Percentiles rank a stretch among this genome's conserved stretches.
Evolutionary conservation across 2,113 vertebrate species (phyloP).

Genomic region (Smithornis capensis): DNA sequence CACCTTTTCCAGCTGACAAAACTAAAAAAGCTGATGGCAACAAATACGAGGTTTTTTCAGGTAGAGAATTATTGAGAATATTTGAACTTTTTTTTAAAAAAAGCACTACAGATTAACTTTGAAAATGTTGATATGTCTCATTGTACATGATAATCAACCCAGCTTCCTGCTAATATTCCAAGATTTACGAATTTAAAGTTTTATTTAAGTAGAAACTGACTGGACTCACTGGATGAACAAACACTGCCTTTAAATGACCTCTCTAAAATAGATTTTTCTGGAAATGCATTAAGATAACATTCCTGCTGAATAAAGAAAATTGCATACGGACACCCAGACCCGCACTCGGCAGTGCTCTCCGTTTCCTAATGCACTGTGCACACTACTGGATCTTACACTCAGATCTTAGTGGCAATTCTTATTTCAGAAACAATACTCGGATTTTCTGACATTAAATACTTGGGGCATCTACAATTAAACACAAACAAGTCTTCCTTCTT

Average conservation of each 20-base stretch:
- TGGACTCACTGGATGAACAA: constrained; percentile 50
- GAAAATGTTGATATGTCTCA: constrained; percentile 46
- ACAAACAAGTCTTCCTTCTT: constrained; percentile 57
- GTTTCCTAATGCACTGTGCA: constrained; percentile 66
- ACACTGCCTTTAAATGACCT: constrained; percentile 47
- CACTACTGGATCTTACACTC: constrained; percentile 38
- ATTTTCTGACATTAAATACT: constrained; percentile 51
- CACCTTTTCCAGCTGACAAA: constrained; percentile 61
- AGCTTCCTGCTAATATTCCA: constrained; percentile 52
- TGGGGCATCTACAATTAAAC: constrained; percentile 54
- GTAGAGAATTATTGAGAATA: constrained; percentile 60
- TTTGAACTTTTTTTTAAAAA: background rate
- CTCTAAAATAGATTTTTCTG: constrained; percentile 44
- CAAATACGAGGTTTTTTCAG: constrained; percentile 57
- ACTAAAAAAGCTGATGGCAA: constrained; percentile 58
- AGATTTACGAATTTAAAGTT: constrained; percentile 64
- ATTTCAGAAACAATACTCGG: constrained; percentile 60
- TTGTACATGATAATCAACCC: constrained; percentile 47
- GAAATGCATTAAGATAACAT: constrained; percentile 55
- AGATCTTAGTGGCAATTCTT: constrained; percentile 59
- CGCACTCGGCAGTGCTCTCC: constrained; percentile 54
- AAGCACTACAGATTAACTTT: constrained; percentile 53
- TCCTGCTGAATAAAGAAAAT: constrained; percentile 68
- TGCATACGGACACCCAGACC: constrained; percentile 44
- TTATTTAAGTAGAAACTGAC: constrained; percentile 53